A percentile compares a stretch with the other conserved stretches of the same genome.
These are phyloP conservation scores for Acleris sparsana DNA, from an alignment of 2,888 invertebrate genomes.

Conservation along the genomic window DNA sequence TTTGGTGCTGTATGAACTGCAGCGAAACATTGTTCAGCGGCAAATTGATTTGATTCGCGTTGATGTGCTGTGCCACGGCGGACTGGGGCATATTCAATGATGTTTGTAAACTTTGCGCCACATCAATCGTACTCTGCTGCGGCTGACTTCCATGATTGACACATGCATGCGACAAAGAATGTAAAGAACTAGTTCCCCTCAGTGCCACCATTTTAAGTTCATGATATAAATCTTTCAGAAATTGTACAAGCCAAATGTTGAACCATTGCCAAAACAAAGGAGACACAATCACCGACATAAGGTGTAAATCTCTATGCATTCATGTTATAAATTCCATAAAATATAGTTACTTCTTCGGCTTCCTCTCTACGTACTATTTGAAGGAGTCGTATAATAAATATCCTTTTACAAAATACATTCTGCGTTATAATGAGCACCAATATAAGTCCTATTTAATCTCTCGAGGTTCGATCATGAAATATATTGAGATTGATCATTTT, in stretches of 20 bases:
- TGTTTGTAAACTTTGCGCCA: constrained; percentile 67
- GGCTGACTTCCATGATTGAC: constrained; percentile 64
- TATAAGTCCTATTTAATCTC: constrained; percentile 20
- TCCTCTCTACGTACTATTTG: constrained; percentile 6
- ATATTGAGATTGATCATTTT: constrained; percentile 59
- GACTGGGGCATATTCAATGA: constrained; percentile 66
- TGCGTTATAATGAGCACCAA: constrained; percentile 29
- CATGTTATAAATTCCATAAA: constrained; percentile 42
- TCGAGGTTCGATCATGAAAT: constrained; percentile 49
- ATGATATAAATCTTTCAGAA: constrained; percentile 77
- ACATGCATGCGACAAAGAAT: constrained; percentile 64
- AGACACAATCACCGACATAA: constrained; percentile 71
- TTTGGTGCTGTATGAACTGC: constrained; percentile 60
- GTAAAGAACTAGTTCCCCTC: constrained; percentile 69
- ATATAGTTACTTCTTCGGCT: constrained; percentile 14
- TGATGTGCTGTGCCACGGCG: constrained; percentile 57
- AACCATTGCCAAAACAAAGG: constrained; percentile 80
- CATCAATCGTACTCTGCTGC: constrained; percentile 62
- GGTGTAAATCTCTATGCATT: constrained; percentile 44
- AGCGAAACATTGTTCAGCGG: constrained; percentile 64
- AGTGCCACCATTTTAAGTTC: constrained; percentile 79
- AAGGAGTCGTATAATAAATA: constrained; percentile 17
- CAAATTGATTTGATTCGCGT: constrained; percentile 63
- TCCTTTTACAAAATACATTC: constrained; percentile 24
- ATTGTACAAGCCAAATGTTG: constrained; percentile 75